A percentile compares a stretch with the other conserved stretches of the same genome.
phyloP scores from a whole-genome alignment of 2,113 vertebrate genomes.

The Clupea harengus region DNA sequence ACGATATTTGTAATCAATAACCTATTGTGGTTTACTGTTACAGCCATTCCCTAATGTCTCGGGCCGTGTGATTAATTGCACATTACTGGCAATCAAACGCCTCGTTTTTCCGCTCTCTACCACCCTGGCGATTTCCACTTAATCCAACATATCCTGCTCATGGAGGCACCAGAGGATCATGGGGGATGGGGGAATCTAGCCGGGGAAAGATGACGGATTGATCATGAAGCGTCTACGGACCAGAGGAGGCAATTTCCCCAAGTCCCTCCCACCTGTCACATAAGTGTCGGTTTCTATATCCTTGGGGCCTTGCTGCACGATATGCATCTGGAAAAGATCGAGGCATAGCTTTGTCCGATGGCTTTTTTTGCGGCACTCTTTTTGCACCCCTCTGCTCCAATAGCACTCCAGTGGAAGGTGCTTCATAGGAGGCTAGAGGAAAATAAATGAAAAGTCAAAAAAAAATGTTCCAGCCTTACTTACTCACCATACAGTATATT shows the following conservation, averaged over 20 bases:
- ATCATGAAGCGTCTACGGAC: constrained; percentile 1
- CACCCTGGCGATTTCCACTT: constrained; percentile 20
- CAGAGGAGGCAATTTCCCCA: constrained; percentile 21
- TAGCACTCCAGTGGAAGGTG: neutral
- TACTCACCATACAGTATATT: neutral
- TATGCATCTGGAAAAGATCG: constrained; percentile 44
- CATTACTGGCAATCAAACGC: constrained; percentile 44
- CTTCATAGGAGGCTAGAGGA: neutral
- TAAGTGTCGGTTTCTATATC: constrained; percentile 6
- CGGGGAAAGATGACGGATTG: constrained; percentile 21
- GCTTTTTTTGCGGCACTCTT: neutral
- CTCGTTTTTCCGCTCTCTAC: constrained; percentile 19
- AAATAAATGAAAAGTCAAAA: neutral
- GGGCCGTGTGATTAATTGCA: constrained; percentile 37
- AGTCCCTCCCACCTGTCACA: constrained; percentile 20
- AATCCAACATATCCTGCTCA: constrained; percentile 31
- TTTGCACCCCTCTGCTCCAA: neutral
- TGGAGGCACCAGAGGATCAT: neutral
- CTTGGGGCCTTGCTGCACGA: neutral
- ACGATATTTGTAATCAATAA: constrained; percentile 39
- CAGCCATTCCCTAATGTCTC: constrained; percentile 33
- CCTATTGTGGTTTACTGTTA: constrained; percentile 43
- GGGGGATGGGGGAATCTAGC: neutral
- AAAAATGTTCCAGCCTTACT: neutral
- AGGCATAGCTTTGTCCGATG: constrained; percentile 20